Conservation (phyloP, 2,888 invertebrate species). For the Scaptodrosophila latifasciaeformis region DNA sequence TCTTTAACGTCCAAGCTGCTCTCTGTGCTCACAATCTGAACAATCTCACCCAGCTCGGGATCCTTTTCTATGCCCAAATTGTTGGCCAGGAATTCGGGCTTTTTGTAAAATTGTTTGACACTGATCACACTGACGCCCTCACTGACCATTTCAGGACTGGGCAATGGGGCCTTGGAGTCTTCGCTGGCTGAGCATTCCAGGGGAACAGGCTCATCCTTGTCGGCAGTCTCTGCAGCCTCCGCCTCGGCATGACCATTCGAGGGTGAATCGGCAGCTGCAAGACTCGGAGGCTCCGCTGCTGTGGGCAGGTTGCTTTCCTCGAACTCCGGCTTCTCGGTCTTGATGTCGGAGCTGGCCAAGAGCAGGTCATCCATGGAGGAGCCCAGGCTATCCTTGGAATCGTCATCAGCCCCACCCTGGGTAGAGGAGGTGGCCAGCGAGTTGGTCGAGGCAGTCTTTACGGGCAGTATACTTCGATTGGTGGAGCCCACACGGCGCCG, state of each 20-base stretch:
- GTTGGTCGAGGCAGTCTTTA: conserved; percentile 41
- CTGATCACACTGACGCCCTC: conserved; percentile 74
- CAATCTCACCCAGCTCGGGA: conserved; percentile 74
- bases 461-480: conserved; percentile 27
- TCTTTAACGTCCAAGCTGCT: not conserved
- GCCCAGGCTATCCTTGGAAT: conserved; percentile 71
- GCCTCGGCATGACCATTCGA: conserved; percentile 40
- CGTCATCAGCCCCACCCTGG: conserved; percentile 57
- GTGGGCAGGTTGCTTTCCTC: conserved; percentile 16
- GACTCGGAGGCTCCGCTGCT: conserved; percentile 9
- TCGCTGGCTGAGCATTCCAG: conserved; percentile 9
- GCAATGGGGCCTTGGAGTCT: conserved; percentile 66
- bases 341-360: conserved; percentile 57
- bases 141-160: conserved; percentile 73
- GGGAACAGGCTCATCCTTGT: too few species aligned
- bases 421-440: conserved; percentile 32
- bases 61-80: conserved; percentile 75
- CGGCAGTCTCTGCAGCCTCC: not conserved
- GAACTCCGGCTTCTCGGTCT: conserved; percentile 62
- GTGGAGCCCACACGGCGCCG: conserved; percentile 44
- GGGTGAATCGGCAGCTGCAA: conserved; percentile 6
- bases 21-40: conserved; percentile 64
- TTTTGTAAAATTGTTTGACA: conserved; percentile 75
- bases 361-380: conserved; percentile 69
- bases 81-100: conserved; percentile 74